Evolutionary conservation across 2,797 vertebrate genomes (phyloP).

Genomic region (Channallabes apus): DNA sequence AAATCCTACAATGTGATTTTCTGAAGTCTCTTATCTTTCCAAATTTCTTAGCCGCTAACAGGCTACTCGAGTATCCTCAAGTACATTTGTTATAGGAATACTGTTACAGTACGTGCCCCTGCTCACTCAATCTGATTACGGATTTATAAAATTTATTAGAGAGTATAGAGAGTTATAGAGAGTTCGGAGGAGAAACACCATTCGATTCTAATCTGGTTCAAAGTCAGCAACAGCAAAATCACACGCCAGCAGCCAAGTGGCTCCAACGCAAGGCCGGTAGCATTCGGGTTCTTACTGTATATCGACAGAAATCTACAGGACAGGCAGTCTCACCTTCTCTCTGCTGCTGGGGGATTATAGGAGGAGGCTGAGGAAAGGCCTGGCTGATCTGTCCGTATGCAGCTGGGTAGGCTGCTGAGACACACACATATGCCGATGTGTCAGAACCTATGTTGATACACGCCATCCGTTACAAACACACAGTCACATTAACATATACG

Average conservation of each 20-base stretch:
- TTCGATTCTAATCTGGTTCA: neutral
- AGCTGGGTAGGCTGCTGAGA: conserved; percentile 97
- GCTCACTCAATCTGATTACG: neutral
- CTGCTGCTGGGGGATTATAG: conserved; percentile 98
- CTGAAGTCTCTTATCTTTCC: neutral
- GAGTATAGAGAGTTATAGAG: too few species aligned
- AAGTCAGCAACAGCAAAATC: neutral
- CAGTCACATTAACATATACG: neutral
- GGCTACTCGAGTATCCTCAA: neutral
- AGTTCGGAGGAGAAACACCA: neutral
- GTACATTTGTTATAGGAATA: neutral
- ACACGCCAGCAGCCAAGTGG: neutral
- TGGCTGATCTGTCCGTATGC: conserved; percentile 99
- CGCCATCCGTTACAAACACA: conserved; percentile 45
- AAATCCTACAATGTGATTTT: too few species aligned
- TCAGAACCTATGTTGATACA: conserved; percentile 59
- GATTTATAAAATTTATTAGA: too few species aligned
- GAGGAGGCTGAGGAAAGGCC: conserved; percentile 97
- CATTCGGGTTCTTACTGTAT: neutral
- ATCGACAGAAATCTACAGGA: conserved; percentile 5
- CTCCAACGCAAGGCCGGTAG: neutral
- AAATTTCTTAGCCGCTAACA: neutral
- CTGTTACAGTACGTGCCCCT: neutral
- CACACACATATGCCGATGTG: conserved; percentile 65
- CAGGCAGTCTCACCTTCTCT: conserved; percentile 89